A percentile compares a stretch with the other conserved stretches of the same genome.
Conservation (phyloP, 2,888 invertebrate genomes). For the Sipha maydis region DNA sequence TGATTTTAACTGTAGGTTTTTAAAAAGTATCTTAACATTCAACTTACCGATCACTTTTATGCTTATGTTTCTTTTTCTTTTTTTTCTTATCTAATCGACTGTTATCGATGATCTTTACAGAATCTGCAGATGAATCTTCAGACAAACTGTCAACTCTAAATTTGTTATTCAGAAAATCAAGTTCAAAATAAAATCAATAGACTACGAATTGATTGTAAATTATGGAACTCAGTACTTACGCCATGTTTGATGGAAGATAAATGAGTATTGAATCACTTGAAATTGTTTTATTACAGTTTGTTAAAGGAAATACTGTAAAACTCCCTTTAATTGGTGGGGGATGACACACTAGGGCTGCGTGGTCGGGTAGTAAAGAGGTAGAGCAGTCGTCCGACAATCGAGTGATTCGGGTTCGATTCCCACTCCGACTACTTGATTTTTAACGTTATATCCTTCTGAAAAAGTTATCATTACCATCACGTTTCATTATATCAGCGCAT, state of each 20-base stretch:
- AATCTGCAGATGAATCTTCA: constrained; percentile 53
- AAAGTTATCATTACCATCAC: too few relatives aligned
- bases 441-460: too few relatives aligned
- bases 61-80: constrained; percentile 60
- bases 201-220: not conserved
- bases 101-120: constrained; percentile 44
- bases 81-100: constrained; percentile 54
- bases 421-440: too few relatives aligned
- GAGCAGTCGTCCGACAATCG: too few relatives aligned
- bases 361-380: too few relatives aligned
- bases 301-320: too few relatives aligned
- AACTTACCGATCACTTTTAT: constrained; percentile 53
- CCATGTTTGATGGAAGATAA: constrained; percentile 27
- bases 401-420: too few relatives aligned
- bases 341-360: too few relatives aligned
- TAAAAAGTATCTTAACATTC: not conserved
- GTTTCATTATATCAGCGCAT: too few relatives aligned
- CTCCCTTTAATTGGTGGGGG: too few relatives aligned
- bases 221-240: constrained; percentile 15
- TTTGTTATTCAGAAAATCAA: not conserved
- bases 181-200: not conserved
- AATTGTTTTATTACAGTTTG: not conserved
- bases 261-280: not conserved
- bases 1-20: not conserved
- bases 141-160: constrained; percentile 45